These are phyloP conservation scores for Ceyx melanurus DNA, from an alignment of 2,113 vertebrate genomes.

Conservation along the genomic window DNA sequence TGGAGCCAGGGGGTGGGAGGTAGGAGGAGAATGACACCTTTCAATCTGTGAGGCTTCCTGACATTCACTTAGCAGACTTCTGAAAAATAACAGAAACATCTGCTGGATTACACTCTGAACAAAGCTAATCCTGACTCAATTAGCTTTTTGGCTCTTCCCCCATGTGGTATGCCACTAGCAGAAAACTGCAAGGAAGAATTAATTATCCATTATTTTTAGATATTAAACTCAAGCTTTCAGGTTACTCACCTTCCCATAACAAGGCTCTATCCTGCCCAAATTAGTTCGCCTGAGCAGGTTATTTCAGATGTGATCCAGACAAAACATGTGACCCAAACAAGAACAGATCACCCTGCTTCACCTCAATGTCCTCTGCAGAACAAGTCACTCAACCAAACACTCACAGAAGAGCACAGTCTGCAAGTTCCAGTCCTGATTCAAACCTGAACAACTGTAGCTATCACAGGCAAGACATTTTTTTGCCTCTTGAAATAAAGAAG, in stretches of 20 bases:
- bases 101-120: neutral
- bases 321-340: neutral
- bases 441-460: neutral
- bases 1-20: neutral
- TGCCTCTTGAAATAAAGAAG: neutral
- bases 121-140: constrained; percentile 30
- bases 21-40: neutral
- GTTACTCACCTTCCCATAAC: neutral
- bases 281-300: neutral
- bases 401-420: neutral
- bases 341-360: neutral
- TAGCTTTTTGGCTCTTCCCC: neutral
- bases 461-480: neutral
- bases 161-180: neutral
- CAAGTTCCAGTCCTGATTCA: neutral
- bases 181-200: neutral
- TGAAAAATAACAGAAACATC: neutral
- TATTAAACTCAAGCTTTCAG: neutral
- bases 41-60: neutral
- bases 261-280: neutral
- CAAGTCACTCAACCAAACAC: neutral
- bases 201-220: neutral
- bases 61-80: neutral
- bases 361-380: neutral
- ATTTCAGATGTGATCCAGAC: neutral